Conservation (phyloP, 1,140 invertebrate genomes). For the Drosophila gunungcola region DNA sequence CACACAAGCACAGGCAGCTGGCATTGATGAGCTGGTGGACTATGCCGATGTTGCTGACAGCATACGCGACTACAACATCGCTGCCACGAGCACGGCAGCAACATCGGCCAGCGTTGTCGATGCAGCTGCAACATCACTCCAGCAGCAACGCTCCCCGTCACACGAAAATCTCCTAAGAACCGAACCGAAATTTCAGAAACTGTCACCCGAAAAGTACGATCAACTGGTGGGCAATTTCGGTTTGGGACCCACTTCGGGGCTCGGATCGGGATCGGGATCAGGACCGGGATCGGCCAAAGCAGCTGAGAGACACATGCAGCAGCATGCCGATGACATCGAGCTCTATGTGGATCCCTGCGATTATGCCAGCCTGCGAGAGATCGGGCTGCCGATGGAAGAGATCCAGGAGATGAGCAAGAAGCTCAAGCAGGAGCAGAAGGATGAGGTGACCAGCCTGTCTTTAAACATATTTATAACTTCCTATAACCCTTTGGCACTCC, state of each 20-base stretch:
- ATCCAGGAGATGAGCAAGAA: constrained; percentile 86
- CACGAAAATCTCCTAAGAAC: constrained; percentile 80
- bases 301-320: constrained; percentile 72
- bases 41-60: constrained; percentile 83
- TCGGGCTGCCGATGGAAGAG: constrained; percentile 86
- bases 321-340: constrained; percentile 81
- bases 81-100: constrained; percentile 33
- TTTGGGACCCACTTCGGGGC: constrained; percentile 10
- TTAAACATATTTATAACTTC: background rate
- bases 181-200: constrained; percentile 84
- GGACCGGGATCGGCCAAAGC: constrained; percentile 43
- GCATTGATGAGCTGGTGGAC: constrained; percentile 77
- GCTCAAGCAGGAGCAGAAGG: constrained; percentile 87
- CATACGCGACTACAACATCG: constrained; percentile 67
- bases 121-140: constrained; percentile 37
- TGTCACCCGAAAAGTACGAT: constrained; percentile 83
- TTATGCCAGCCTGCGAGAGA: constrained; percentile 84
- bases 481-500: background rate
- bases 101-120: constrained; percentile 38
- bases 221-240: constrained; percentile 76
- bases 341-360: constrained; percentile 83
- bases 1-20: constrained; percentile 18
- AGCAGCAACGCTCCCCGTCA: constrained; percentile 67
- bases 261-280: constrained; percentile 6
- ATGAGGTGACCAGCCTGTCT: constrained; percentile 79